phyloP scores from a whole-genome alignment of 2,113 vertebrate genomes.

The Pao palembangensis region DNA sequence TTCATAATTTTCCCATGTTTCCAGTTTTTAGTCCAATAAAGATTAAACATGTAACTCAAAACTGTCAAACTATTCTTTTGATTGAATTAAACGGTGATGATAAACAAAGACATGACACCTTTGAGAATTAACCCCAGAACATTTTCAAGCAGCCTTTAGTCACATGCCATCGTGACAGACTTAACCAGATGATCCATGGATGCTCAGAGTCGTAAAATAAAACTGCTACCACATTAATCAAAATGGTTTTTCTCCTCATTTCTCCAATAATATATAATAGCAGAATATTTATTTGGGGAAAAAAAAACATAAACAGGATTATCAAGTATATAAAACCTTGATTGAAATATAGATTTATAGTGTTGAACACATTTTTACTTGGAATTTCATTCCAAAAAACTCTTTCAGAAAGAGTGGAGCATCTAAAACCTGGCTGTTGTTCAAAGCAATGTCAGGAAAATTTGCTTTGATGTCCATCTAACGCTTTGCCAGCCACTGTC shows the following conservation, averaged over 20 bases:
- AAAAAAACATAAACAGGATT: conserved; percentile 5
- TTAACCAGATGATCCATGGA: conserved; percentile 58
- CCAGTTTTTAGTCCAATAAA: conserved; percentile 6
- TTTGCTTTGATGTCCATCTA: conserved; percentile 15
- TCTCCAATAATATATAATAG: background rate
- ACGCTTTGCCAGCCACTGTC: conserved; percentile 13
- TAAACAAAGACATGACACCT: conserved; percentile 11
- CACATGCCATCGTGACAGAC: conserved; percentile 28
- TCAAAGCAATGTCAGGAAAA: conserved; percentile 34
- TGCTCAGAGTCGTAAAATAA: conserved; percentile 21
- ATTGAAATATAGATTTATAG: conserved; percentile 14
- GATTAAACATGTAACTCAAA: background rate
- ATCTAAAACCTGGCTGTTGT: conserved; percentile 17
- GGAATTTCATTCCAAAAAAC: conserved; percentile 18
- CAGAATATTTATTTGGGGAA: background rate
- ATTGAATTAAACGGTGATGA: conserved; percentile 2
- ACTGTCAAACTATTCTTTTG: conserved; percentile 22
- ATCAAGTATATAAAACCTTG: background rate
- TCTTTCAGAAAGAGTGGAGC: conserved; percentile 9
- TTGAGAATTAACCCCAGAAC: conserved; percentile 1
- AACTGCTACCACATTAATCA: background rate
- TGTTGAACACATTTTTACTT: conserved; percentile 2
- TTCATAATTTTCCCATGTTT: background rate
- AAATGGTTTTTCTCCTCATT: background rate
- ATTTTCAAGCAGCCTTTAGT: conserved; percentile 30